Evolutionary conservation across 2,888 invertebrate species (phyloP), one percentile per base, ranked within the genome.

Genomic region (Volucella inanis): DNA sequence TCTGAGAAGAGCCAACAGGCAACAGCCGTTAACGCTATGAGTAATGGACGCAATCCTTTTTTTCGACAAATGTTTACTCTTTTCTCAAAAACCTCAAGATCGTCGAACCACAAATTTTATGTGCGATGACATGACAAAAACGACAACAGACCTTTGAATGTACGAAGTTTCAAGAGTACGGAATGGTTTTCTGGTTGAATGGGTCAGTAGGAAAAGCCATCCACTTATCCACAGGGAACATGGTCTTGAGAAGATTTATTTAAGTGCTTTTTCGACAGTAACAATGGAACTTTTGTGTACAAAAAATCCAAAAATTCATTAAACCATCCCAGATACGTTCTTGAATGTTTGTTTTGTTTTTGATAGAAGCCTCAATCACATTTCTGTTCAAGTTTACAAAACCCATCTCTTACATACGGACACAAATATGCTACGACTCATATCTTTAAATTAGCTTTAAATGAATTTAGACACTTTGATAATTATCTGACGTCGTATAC

Each of bases 1-100:
- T 59, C 49, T 67, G 64, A 49, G 49, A 78, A 55, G 31, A 31
- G 31, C 31, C 31, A 31, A 31, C 31, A 31, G 31, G 31, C 31
- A 31, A 31, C 78, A 78, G 64, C 78, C 83, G 83, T 78, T 83
- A 70, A 74, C 64, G 49, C 45, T 64, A 83, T 83, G 78, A 74
- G 72, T 83, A 83, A 83, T 83, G 78, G 68, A 57, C 57, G 74
- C 74, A 78, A 82, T 82, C 67, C 82, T 72, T 82, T 72, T 78
- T 68, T 54, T n/a, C 15, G 38, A 74, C 57, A 70, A 72, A 74
- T 83, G 74, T 78, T 78, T 83, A 68, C 74, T 78, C 62, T 68
- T 74, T 64, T 50, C 50, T 57, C 64, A 41, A 68, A 83, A 83
- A 78, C 68, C 74, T 55, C 41, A 78, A 76, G 55, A 47, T 55